phyloP scores from a whole-genome alignment of 2,888 invertebrate species.

The Sepiola atlantica region DNA sequence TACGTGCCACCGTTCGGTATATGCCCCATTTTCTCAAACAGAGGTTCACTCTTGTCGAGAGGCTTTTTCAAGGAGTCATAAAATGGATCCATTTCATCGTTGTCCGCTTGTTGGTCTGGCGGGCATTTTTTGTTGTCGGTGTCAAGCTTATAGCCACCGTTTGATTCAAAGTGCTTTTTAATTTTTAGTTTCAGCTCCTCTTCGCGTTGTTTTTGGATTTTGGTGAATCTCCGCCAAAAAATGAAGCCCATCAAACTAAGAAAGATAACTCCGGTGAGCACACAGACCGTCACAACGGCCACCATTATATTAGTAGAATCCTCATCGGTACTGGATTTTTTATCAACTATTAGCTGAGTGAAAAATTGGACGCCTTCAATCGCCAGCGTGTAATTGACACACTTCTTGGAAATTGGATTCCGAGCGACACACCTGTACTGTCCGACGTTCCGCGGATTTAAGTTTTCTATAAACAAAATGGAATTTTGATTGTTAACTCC shows the following conservation, averaged over 20 bases:
- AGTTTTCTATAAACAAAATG: background rate
- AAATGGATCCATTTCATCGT: conserved; percentile 21
- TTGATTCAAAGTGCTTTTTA: background rate
- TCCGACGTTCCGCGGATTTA: background rate
- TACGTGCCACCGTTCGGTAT: background rate
- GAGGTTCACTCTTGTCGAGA: background rate
- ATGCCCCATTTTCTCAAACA: background rate
- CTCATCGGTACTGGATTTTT: background rate
- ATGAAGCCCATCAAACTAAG: background rate
- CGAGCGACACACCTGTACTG: background rate
- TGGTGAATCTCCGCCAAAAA: conserved; percentile 66
- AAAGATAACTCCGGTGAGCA: background rate
- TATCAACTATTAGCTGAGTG: background rate
- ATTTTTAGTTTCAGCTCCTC: conserved; percentile 61
- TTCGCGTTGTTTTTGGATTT: conserved; percentile 69
- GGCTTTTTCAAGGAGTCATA: background rate
- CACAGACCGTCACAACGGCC: background rate
- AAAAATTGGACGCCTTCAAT: background rate
- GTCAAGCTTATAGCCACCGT: background rate
- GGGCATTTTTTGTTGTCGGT: background rate
- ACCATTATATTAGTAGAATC: background rate
- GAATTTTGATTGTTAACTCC: background rate
- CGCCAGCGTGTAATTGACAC: background rate
- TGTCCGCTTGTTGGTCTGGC: background rate
- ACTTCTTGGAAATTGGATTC: background rate